Evolutionary conservation across 2,113 vertebrate species (phyloP).

Genomic region (Rhea americana): DNA sequence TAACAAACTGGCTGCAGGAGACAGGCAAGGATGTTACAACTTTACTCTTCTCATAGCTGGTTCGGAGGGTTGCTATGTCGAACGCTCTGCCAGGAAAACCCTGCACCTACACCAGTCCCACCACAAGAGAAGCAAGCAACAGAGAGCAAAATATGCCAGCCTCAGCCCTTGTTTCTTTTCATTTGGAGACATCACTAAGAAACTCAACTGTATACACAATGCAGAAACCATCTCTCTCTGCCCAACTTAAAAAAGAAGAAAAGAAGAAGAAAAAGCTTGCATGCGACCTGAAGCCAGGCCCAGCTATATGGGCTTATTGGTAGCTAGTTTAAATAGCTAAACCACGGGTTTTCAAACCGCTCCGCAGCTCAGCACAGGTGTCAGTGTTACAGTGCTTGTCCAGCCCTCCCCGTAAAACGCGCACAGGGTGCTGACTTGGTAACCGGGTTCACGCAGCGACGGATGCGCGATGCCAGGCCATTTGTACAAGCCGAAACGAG

Average conservation of each 20-base stretch:
- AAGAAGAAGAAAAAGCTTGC: neutral
- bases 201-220: neutral
- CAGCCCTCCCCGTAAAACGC: neutral
- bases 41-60: too few species aligned
- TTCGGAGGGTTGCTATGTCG: neutral
- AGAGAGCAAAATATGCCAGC: neutral
- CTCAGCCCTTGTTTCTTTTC: neutral
- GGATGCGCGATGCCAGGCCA: neutral
- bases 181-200: neutral
- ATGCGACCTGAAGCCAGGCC: neutral
- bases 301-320: neutral
- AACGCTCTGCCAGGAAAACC: neutral
- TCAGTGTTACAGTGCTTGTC: neutral
- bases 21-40: neutral
- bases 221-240: neutral
- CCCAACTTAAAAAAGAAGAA: too few species aligned
- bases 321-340: neutral
- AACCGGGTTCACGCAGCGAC: neutral
- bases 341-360: neutral
- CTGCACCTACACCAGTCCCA: rapidly evolving
- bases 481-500: conserved; percentile 13
- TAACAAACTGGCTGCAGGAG: neutral
- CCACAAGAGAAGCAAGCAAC: neutral
- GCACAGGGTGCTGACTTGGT: neutral
- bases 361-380: neutral